phyloP scores from a whole-genome alignment of 2,888 invertebrate genomes.

The Smittia aterrima region DNA sequence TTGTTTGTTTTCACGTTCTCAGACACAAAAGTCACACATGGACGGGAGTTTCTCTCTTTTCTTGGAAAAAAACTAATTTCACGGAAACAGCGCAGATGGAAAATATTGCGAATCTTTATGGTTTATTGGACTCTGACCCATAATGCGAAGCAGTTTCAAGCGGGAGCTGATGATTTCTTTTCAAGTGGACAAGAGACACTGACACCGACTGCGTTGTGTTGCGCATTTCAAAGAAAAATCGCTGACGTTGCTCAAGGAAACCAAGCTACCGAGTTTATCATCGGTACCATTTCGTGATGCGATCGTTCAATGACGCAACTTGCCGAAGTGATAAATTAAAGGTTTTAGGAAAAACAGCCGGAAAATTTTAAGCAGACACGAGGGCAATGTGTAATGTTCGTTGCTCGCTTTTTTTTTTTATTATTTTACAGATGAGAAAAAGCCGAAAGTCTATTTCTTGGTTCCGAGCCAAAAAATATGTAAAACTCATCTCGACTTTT shows the following conservation, averaged over 20 bases:
- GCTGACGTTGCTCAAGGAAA: no score
- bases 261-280: no score
- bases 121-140: constrained; percentile 15
- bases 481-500: not conserved
- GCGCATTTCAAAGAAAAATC: not conserved
- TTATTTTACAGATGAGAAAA: constrained; percentile 8
- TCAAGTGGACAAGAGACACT: not conserved
- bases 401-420: not conserved
- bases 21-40: not conserved
- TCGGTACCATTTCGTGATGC: not conserved
- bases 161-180: not conserved
- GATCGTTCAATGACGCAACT: constrained; percentile 8
- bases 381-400: constrained; percentile 9
- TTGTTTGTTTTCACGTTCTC: constrained; percentile 2
- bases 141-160: not conserved
- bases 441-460: constrained; percentile 5
- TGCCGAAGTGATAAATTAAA: constrained; percentile 5
- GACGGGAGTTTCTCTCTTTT: not conserved
- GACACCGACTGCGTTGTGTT: not conserved
- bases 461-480: constrained; percentile 12
- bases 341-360: constrained; percentile 15
- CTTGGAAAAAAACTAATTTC: not conserved
- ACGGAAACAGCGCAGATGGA: constrained; percentile 14
- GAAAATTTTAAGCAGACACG: constrained; percentile 8
- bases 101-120: not conserved